Conservation (phyloP, 2,797 vertebrate genomes). For the Denticeps clupeoides region DNA sequence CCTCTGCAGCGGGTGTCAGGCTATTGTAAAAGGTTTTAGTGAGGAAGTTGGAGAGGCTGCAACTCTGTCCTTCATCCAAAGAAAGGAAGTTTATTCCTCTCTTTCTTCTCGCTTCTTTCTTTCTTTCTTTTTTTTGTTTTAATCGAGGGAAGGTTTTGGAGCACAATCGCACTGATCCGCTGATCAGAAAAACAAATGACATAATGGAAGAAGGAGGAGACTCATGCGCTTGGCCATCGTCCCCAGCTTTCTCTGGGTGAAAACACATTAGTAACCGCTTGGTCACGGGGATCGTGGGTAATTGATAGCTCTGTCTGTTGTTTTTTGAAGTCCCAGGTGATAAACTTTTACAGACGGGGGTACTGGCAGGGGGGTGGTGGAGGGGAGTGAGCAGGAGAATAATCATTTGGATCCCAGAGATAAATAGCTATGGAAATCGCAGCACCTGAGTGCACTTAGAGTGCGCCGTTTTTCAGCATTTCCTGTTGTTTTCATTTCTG, state of each 20-base stretch:
- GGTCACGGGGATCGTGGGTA: too few species aligned
- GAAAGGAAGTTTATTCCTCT: slow-evolving; percentile 25
- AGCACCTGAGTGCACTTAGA: slow-evolving; percentile 60
- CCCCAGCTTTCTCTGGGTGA: too few species aligned
- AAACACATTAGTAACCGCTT: too few species aligned
- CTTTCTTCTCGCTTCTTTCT: slow-evolving; percentile 8
- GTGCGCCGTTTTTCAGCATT: slow-evolving; percentile 34
- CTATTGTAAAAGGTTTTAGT: slow-evolving; percentile 46
- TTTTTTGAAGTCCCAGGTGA: slow-evolving; percentile 44
- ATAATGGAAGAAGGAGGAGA: slow-evolving; percentile 51
- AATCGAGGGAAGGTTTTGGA: slow-evolving; percentile 8
- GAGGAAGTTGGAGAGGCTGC: slow-evolving; percentile 39
- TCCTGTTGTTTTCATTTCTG: slow-evolving; percentile 41
- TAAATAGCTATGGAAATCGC: slow-evolving; percentile 54
- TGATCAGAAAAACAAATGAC: slow-evolving; percentile 41
- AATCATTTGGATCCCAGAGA: slow-evolving; percentile 41
- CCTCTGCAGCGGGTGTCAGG: slow-evolving; percentile 36
- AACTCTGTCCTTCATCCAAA: slow-evolving; percentile 32
- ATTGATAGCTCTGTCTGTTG: slow-evolving; percentile 48
- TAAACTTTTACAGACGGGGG: slow-evolving; percentile 55
- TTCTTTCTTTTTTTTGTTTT: slow-evolving; percentile 10
- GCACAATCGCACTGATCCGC: slow-evolving; percentile 15
- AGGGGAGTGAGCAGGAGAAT: slow-evolving; percentile 20
- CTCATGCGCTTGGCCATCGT: too few species aligned
- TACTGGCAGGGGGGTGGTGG: slow-evolving; percentile 32